Percentiles rank a stretch among this genome's conserved stretches.
phyloP scores from a whole-genome alignment of 1,140 invertebrate species.

The Vanessa tameamea region DNA sequence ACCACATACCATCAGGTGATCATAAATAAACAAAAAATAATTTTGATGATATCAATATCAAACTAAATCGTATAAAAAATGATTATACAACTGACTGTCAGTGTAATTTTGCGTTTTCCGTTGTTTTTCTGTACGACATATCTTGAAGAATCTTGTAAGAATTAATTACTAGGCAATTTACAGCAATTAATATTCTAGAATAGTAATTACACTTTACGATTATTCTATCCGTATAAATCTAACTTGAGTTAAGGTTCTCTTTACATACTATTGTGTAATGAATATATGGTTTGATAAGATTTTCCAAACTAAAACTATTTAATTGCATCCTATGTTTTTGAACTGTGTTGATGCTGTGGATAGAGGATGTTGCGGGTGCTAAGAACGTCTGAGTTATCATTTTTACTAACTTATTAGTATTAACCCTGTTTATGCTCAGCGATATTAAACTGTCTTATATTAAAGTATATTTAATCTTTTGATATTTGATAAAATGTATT shows the following conservation, averaged over 20 bases:
- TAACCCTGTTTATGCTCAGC: too few species aligned
- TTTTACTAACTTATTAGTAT: too few species aligned
- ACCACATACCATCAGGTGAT: too few species aligned
- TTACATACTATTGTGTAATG: background rate
- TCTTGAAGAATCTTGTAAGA: slow-evolving; percentile 7
- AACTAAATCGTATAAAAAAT: background rate
- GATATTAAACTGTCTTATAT: too few species aligned
- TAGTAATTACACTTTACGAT: slow-evolving; percentile 6
- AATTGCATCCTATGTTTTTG: too few species aligned
- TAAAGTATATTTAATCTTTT: too few species aligned
- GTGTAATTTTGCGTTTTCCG: slow-evolving; percentile 17
- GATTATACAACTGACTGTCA: background rate
- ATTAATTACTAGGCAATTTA: slow-evolving; percentile 12
- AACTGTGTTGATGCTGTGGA: too few species aligned
- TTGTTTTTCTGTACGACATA: background rate
- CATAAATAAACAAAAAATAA: background rate
- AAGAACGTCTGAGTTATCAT: too few species aligned
- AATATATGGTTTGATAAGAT: too few species aligned
- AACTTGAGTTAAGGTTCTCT: background rate
- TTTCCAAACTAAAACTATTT: too few species aligned
- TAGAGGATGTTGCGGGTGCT: too few species aligned
- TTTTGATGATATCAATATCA: background rate
- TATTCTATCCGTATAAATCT: background rate
- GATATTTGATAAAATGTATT: too few species aligned
- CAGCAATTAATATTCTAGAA: slow-evolving; percentile 18